These are phyloP conservation scores for Pavo muticus DNA, from an alignment of 2,113 vertebrate genomes.

Conservation along the genomic window DNA sequence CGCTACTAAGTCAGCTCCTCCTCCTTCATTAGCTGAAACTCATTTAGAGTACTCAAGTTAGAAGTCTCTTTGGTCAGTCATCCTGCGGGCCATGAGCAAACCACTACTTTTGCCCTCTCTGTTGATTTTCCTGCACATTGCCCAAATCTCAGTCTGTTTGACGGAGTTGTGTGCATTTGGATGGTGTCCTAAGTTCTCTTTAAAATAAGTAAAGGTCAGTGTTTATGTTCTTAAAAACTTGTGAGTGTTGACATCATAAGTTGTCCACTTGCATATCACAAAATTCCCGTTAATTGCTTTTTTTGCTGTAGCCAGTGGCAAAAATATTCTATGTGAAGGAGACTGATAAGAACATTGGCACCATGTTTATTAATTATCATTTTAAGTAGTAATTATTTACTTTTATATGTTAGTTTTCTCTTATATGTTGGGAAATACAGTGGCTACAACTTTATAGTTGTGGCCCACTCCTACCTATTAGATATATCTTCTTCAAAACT, in stretches of 20 bases:
- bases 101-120: not conserved
- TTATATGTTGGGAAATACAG: not conserved
- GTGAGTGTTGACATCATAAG: conserved; percentile 45
- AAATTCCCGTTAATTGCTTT: conserved; percentile 37
- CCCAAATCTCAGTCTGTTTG: conserved; percentile 14
- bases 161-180: conserved; percentile 1
- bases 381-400: not conserved
- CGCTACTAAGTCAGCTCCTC: not conserved
- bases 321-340: not conserved
- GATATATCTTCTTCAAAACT: not conserved
- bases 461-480: not conserved
- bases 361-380: not conserved
- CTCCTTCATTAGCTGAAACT: not conserved
- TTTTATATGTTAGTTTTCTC: not conserved
- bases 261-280: conserved; percentile 2
- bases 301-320: conserved; percentile 18
- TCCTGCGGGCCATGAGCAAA: not conserved
- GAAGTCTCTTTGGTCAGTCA: not conserved
- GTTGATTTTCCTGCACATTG: not conserved
- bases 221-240: conserved; percentile 25
- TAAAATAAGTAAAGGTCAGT: conserved; percentile 27
- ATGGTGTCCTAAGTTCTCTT: conserved; percentile 41
- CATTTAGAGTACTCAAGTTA: not conserved
- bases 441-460: not conserved
- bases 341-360: not conserved